Percentiles rank a stretch among this genome's conserved stretches.
These are phyloP conservation scores for Calosoma granatense DNA, from an alignment of 1,140 invertebrate genomes.

Conservation along the genomic window DNA sequence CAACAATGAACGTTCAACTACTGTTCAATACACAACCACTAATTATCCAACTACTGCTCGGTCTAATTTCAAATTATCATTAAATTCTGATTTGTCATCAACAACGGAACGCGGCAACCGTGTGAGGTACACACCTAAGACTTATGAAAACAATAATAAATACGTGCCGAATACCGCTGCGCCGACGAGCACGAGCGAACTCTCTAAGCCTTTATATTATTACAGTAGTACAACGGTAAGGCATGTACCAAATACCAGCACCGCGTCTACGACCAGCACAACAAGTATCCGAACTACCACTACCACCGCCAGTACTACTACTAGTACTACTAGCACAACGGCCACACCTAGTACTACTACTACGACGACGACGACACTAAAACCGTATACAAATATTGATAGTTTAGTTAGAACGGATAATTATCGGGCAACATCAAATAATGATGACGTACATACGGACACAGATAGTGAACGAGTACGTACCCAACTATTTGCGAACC, in stretches of 20 bases:
- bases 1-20: neutral
- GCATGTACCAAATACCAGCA: too few species aligned
- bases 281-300: slow-evolving; percentile 7
- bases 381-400: neutral
- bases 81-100: neutral
- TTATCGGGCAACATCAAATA: too few species aligned
- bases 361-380: neutral
- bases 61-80: neutral
- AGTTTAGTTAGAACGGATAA: too few species aligned
- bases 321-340: neutral
- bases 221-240: too few species aligned
- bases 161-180: too few species aligned
- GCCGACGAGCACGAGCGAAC: too few species aligned
- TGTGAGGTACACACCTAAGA: neutral
- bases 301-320: slow-evolving; percentile 11
- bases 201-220: too few species aligned
- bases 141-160: too few species aligned
- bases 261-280: slow-evolving; percentile 9
- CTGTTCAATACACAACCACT: neutral
- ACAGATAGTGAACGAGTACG: too few species aligned
- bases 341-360: neutral
- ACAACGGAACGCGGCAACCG: neutral
- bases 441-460: too few species aligned
- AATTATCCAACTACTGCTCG: neutral
- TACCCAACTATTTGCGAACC: too few species aligned